These are phyloP conservation scores for Empidonax alnorum DNA, from an alignment of 2,113 vertebrate species.

Conservation along the genomic window DNA sequence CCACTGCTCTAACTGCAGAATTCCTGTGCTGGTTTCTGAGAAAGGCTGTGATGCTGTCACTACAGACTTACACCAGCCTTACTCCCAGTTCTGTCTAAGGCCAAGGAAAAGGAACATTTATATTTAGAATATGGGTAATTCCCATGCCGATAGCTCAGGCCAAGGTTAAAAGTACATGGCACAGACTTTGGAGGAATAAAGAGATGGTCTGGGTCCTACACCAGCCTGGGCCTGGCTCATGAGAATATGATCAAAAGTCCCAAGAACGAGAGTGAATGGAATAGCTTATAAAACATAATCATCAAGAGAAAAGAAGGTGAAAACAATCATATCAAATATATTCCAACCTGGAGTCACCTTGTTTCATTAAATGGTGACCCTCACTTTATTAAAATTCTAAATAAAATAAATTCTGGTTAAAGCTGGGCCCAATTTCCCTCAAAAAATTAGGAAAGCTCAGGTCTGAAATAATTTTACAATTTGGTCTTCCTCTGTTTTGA, in stretches of 20 bases:
- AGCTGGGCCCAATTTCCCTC: background rate
- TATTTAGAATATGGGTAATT: background rate
- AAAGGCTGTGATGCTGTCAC: background rate
- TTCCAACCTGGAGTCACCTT: background rate
- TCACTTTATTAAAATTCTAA: background rate
- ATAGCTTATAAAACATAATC: background rate
- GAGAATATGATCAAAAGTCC: background rate
- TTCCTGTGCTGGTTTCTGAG: background rate
- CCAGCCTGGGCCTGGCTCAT: background rate
- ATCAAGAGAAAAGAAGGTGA: background rate
- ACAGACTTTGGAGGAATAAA: background rate
- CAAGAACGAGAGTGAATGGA: background rate
- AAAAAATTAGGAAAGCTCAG: background rate
- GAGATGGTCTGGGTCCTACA: background rate
- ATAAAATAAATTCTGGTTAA: background rate
- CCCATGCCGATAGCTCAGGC: background rate
- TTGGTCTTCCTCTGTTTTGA: background rate
- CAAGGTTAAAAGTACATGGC: background rate
- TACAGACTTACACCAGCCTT: background rate
- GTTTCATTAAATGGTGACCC: background rate
- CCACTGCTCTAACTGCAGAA: background rate
- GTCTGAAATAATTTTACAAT: background rate
- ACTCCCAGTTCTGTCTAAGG: background rate
- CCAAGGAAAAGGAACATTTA: background rate
- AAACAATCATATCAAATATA: background rate